Base-by-base conservation (phyloP, 2,113 vertebrate species). In the Myocastor coypus region DNA sequence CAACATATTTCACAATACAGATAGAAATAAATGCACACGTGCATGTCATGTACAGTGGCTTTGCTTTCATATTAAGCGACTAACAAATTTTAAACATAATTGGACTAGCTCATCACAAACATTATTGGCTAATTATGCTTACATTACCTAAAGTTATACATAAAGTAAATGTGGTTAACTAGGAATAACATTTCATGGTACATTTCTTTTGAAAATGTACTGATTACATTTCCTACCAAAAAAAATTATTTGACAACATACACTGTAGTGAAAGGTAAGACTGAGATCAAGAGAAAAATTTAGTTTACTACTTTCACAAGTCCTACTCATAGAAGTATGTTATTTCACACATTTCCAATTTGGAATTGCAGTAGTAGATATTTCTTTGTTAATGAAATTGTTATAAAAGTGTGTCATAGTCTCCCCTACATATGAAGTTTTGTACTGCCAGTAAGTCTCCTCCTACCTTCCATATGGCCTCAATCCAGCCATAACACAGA, bases 331-430 rank as follows among this genome's bases (percentile, higher is more conserved):
- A 30, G 59, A 75, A 90, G 1, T 77, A 52, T 77, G 9, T 75
- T 87, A 2, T 95, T 87, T 94, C 37, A 87, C 55, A 85, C 87
- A 37, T 61, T 92, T 96, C 87, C 19, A 50, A 55, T 94, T 69
- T 52, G 24, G 0, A 95, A 61, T 55, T 75, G 24, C 68, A 88
- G 88, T 83, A 14, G 55, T 5, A 26, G 0, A 40, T n/a, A 59
- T 94, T 71, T 46, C 7, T 50, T 59, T 71, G 89, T 52, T 64
- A 89, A 55, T 71, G 46, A 82, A 46, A 85, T 71, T 22, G 0
- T 40, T 86, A 1, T 73, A n/a, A 89, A 42, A 82, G 37, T 78
- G 2, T 9, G 50, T 59, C 93, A 50, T 52, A 20, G 30, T 14
- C 30, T 34, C 42, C 17, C 7, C 5, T 55, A n/a, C 34, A 19